Evolutionary conservation across 2,888 invertebrate genomes (phyloP).

Genomic region (Drosophila hawaiiensis): DNA sequence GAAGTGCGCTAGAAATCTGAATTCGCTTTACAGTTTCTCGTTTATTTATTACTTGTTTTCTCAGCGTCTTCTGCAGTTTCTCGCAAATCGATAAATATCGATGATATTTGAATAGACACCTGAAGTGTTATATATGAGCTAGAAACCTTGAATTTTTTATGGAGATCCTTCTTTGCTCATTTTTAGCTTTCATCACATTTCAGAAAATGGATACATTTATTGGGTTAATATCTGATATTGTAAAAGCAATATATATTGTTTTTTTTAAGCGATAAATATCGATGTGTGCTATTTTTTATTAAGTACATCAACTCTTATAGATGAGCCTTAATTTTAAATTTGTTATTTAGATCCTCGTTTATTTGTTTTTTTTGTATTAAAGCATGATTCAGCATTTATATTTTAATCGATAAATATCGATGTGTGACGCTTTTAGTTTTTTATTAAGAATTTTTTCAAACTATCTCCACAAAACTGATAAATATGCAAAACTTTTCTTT

Average conservation of each 20-base stretch:
- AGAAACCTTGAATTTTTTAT: neutral
- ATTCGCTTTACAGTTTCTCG: neutral
- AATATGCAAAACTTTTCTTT: neutral
- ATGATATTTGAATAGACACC: neutral
- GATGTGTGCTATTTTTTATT: neutral
- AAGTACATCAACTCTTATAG: neutral
- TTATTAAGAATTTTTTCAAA: no score
- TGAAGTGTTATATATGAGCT: neutral
- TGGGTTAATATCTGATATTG: neutral
- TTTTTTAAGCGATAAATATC: neutral
- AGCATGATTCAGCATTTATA: neutral
- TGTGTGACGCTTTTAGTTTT: neutral
- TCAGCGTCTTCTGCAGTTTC: no score
- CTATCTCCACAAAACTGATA: neutral
- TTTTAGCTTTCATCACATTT: neutral
- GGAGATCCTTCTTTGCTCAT: neutral
- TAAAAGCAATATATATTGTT: neutral
- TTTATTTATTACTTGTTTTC: neutral
- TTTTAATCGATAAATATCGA: neutral
- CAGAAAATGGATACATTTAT: neutral
- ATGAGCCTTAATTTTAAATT: neutral
- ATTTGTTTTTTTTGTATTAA: neutral
- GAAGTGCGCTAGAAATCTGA: neutral
- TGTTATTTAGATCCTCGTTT: neutral
- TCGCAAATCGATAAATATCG: neutral